Conservation (phyloP, 2,888 invertebrate species). For the Ochropleura leucogaster region DNA sequence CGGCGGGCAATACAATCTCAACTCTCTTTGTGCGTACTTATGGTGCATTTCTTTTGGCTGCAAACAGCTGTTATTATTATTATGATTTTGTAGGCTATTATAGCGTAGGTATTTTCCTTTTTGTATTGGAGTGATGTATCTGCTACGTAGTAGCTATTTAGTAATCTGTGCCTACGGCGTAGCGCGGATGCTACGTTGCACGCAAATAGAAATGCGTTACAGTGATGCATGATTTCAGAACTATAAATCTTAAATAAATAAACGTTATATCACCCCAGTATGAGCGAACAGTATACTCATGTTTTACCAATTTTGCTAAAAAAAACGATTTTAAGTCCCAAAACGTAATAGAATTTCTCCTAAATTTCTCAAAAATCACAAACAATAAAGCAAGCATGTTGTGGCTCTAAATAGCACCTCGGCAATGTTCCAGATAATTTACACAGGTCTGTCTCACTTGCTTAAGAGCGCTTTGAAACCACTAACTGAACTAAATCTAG, state of each 20-base stretch:
- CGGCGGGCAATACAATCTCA: no score
- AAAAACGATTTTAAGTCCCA: not conserved
- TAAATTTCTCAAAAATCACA: not conserved
- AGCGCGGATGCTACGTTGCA: not conserved
- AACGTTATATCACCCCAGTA: not conserved
- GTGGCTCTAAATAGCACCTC: conserved; percentile 13
- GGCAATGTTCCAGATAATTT: conserved; percentile 8
- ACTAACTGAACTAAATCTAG: conserved; percentile 21
- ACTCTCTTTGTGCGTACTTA: no score
- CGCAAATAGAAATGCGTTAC: no score
- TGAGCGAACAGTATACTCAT: not conserved
- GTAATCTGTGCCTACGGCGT: conserved; percentile 18
- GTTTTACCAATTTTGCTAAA: not conserved
- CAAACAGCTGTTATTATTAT: no score
- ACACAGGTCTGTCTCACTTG: conserved; percentile 7
- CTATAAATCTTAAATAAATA: not conserved
- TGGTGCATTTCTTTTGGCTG: no score
- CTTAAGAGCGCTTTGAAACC: conserved; percentile 6
- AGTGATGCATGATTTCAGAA: not conserved
- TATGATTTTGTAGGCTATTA: no score
- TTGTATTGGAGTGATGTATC: no score
- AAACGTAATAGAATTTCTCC: not conserved
- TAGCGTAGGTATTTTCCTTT: no score
- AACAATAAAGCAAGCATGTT: not conserved
- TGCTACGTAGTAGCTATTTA: no score